Base-by-base conservation (phyloP, 2,888 invertebrate genomes). In the Unio delphinus region DNA sequence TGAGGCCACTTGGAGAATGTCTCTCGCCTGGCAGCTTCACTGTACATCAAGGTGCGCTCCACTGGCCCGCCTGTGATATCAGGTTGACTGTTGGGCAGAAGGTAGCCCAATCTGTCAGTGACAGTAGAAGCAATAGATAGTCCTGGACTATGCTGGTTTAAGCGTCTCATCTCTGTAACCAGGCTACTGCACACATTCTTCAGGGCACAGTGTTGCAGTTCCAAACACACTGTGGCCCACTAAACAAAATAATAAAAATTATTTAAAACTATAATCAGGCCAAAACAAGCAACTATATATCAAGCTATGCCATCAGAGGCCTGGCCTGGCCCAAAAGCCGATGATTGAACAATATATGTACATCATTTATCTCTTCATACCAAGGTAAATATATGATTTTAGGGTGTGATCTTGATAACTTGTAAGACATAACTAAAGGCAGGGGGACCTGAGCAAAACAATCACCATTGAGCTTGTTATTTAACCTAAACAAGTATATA, bases 1-100 rank as follows among this genome's bases (percentile, higher is more conserved):
- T 97, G 97, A 3, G 97, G 97, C 98, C 97, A 98, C 87, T 95
- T 94, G 79, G 94, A 94, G 90, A 98, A 98, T 0, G 98, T 97
- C 88, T 96, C 94, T 81, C 95, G 93, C 61, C 98, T 92, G 74
- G 96, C 95, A 0, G 95, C 95, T 91, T 98, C 98, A 78, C 96
- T 96, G 89, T 95, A 96, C 97, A 98, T 97, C 71, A 90, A 85
- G 15, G 89, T 80, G 66, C 90, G 87, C 67, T 91, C 91, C 8
- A 88, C 84, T 3, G 85, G 70, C 81, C 75, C 76, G 85, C 83
- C 76, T 81, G 73, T 65, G 75, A 85, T 79, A 20, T 84, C 82
- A 11, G 68, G 67, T 8, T 76, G 70, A 26, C 58, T 77, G 67
- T 75, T 76, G 20, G 80, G 91, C 87, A 74, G 89, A 63, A 91